phyloP scores from a whole-genome alignment of 1,140 invertebrate genomes.

The Sinonovacula constricta region DNA sequence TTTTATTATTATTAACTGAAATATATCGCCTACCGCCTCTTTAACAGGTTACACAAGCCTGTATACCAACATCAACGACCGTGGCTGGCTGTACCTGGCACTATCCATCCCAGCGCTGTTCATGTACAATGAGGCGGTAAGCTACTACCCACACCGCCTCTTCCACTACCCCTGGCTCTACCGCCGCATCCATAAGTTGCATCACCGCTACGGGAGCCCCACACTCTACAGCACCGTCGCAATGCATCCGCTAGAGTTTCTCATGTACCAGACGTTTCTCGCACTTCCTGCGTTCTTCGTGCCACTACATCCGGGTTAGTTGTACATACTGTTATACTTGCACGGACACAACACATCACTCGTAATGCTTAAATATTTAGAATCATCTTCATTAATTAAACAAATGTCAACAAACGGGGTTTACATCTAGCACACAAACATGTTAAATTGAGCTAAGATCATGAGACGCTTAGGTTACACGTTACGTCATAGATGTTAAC shows the following conservation, averaged over 20 bases:
- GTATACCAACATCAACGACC: slow-evolving; percentile 84
- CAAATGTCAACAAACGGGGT: background rate
- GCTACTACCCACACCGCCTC: slow-evolving; percentile 84
- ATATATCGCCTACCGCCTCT: too few relatives aligned
- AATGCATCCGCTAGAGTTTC: slow-evolving; percentile 84
- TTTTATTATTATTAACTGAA: too few relatives aligned
- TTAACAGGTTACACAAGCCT: slow-evolving; percentile 82
- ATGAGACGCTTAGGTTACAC: too few relatives aligned
- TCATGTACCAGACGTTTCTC: slow-evolving; percentile 58
- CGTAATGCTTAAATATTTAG: too few relatives aligned
- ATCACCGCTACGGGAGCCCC: slow-evolving; percentile 87
- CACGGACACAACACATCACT: too few relatives aligned
- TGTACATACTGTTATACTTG: too few relatives aligned
- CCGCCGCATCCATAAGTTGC: slow-evolving; percentile 86
- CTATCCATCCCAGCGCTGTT: slow-evolving; percentile 57
- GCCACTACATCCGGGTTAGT: slow-evolving; percentile 63
- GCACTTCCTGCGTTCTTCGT: slow-evolving; percentile 55
- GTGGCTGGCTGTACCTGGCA: slow-evolving; percentile 82
- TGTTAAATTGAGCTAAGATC: too few relatives aligned
- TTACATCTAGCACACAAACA: background rate
- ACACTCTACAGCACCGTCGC: slow-evolving; percentile 86
- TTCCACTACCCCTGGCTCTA: slow-evolving; percentile 86
- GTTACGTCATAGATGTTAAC: too few relatives aligned
- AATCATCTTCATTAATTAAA: too few relatives aligned
- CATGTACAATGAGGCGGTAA: slow-evolving; percentile 83